Evolutionary conservation across 1,140 invertebrate genomes (phyloP), one percentile per base, ranked within the genome.

Genomic region (Pogonognathellus flavescens): DNA sequence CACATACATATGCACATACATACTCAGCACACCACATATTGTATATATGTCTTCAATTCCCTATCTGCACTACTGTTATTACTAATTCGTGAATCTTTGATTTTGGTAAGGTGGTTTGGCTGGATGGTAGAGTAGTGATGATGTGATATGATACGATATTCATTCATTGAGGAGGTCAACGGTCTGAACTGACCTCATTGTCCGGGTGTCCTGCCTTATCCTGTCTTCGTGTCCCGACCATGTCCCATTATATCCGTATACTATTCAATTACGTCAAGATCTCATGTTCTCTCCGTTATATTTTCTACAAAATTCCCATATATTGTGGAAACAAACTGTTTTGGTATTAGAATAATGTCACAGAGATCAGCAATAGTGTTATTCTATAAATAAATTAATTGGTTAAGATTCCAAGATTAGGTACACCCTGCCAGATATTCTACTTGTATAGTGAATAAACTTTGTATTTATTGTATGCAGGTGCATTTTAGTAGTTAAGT

Each of bases 181-280:
- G 80, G 59, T 84, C 83, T 84, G 22, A 84, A 86, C 86, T 86
- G 86, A 84, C 86, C 86, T 83, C 86, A 86, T 86, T 86, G 86
- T 84, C 62, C 57, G 60, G 18, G 13, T 20, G 25, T 70, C 55
- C 50, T 53, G 60, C 11, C 76, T 52, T 80, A 52, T 80, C 81
- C 81, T 52, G 59, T 16, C 52, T 11, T 53, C 16, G 14, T 83
- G 16, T 41, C 82, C 82, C 50, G 80, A 18, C 20, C 50, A 14
- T 66, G 62, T 31, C 22, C 31, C 31, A 41, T 41, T 41, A 41
- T 41, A 41, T 41, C 31, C 31, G 31, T 41, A 41, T 41, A 41
- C 31, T 41, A 41, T 41, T n/a, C n/a, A n/a, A n/a, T n/a, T n/a
- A n/a, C n/a, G n/a, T n/a, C n/a, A n/a, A n/a, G n/a, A n/a, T n/a